Conservation (phyloP, 2,797 vertebrate species). For the Staurois parvus region DNA sequence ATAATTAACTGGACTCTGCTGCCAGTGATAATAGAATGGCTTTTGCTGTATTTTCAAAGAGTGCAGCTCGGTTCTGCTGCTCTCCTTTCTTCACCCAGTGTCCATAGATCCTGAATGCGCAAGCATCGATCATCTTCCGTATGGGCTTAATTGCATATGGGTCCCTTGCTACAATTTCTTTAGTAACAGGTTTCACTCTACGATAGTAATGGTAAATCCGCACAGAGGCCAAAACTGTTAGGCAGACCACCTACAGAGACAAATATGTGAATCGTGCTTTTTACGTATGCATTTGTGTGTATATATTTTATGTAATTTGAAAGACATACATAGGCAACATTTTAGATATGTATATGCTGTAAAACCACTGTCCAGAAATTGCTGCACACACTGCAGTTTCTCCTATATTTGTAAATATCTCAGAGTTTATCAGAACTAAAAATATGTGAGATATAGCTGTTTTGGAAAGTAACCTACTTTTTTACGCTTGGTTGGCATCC, state of each 20-base stretch:
- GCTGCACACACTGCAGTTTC: too few species aligned
- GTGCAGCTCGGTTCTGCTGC: constrained; percentile 93
- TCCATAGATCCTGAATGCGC: constrained; percentile 94
- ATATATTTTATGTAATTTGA: neutral
- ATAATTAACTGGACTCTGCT: constrained; percentile 74
- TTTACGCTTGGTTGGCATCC: too few species aligned
- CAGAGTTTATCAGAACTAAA: too few species aligned
- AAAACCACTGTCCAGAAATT: too few species aligned
- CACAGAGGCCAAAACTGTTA: constrained; percentile 92
- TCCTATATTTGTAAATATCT: too few species aligned
- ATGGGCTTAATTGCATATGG: constrained; percentile 92
- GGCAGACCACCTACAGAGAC: constrained; percentile 84
- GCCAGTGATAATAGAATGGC: constrained; percentile 86
- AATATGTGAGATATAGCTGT: too few species aligned
- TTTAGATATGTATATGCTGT: too few species aligned
- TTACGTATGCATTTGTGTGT: neutral
- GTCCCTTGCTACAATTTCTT: constrained; percentile 89
- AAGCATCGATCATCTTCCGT: constrained; percentile 93
- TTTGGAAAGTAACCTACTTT: too few species aligned
- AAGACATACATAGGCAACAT: neutral
- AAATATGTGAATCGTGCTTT: neutral
- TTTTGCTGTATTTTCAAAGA: constrained; percentile 97
- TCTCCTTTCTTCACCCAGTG: constrained; percentile 99
- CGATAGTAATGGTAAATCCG: constrained; percentile 95
- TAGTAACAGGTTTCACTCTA: constrained; percentile 87